Evolutionary conservation across 37 sponge, comb jelly and placozoan species (phyloP).

Genomic region (Petrosia ficiformis): DNA sequence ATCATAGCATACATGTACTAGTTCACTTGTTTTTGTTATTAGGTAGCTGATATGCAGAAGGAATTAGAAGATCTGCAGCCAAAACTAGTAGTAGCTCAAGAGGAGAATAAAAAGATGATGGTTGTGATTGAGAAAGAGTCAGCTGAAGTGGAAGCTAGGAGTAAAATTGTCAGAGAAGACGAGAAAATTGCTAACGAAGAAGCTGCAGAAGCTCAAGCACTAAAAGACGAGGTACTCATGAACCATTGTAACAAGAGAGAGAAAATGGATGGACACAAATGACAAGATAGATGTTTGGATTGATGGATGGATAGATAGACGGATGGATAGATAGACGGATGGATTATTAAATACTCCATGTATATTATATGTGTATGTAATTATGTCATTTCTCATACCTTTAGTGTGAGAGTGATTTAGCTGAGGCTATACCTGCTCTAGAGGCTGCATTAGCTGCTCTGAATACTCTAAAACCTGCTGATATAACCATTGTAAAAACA

Average conservation of each 20-base stretch:
- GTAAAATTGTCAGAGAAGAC: constrained; percentile 84
- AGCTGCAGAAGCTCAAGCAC: constrained; percentile 89
- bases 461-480: constrained; percentile 96
- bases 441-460: constrained; percentile 95
- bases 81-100: constrained; percentile 81
- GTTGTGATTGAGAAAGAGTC: constrained; percentile 89
- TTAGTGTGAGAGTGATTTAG: constrained; percentile 96
- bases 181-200: constrained; percentile 90
- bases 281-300: background rate
- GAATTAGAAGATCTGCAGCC: constrained; percentile 98
- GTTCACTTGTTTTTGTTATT: no score
- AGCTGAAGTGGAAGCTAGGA: constrained; percentile 86
- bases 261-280: background rate
- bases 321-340: no score
- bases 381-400: background rate
- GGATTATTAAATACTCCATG: background rate
- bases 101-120: constrained; percentile 96
- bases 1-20: no score
- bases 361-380: background rate
- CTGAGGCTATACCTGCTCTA: constrained; percentile 98
- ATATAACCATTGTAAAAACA: constrained; percentile 94
- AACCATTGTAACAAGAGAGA: no score
- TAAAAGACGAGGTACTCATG: constrained; percentile 86
- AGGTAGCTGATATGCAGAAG: constrained; percentile 96
- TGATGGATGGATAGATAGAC: no score